Evolutionary conservation across 2,113 vertebrate genomes (phyloP), one percentile per base, ranked within the genome.

Genomic region (Rhea pennata): DNA sequence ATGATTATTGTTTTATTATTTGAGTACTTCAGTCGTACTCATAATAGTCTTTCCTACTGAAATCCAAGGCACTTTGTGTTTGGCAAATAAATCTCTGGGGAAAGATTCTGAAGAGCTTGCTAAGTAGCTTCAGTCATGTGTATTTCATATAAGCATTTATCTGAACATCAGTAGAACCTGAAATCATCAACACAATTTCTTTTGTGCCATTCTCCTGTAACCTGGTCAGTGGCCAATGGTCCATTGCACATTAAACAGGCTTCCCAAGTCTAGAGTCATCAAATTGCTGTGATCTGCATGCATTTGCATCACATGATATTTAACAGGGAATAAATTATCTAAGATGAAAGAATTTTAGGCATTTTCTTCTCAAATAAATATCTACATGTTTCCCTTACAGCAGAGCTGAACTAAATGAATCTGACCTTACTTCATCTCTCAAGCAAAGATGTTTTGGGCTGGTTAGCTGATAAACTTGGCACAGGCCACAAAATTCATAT

Each of bases 291-390:
- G 26, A 90, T 51, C 27, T 69, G 22, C 46, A 64, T 42, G 27
- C 53, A 59, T 78, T 91, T 91, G 23, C 62, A 82, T 70, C 50
- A 91, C 1, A 14, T 72, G 56, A 50, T 86, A 76, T 65, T 85
- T 93, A 76, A 33, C 58, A 83, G 62, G 22, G 62, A 92, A 70
- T 22, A 79, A 79, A 76, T 91, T 70, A 40, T 76, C 62, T 82
- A 29, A 4, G 33, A 84, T 72, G 22, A 94, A 93, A 33, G 77
- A 79, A 82, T 91, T 87, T 84, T 70, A 92, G 33, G 15, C 7
- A 16, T 88, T 92, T 94, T 92, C 24, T 88, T 82, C 70, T n/a
- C 53, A 87, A 88, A 93, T 62, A 84, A 84, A 64, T 79, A 84
- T 56, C 24, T 51, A 26, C 59, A 31, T 89, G 24, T 72, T 88